Evolutionary conservation across 2,113 vertebrate species (phyloP).

Genomic region (Otis tarda): DNA sequence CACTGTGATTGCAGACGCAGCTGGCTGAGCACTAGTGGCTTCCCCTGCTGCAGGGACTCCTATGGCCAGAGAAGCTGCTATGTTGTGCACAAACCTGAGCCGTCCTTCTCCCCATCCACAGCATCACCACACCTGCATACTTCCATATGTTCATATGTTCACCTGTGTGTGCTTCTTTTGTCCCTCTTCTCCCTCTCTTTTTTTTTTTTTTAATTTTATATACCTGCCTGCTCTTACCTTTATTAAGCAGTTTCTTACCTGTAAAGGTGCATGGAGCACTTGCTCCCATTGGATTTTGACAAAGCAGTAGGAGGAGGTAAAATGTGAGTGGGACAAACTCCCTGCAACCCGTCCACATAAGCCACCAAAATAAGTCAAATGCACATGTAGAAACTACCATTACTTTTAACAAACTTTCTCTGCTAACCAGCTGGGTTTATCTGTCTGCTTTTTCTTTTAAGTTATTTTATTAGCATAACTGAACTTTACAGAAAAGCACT

Average conservation of each 20-base stretch:
- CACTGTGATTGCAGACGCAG: fast-evolving
- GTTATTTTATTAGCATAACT: background rate
- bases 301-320: background rate
- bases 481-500: background rate
- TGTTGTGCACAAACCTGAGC: background rate
- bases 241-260: background rate
- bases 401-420: background rate
- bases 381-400: background rate
- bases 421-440: background rate
- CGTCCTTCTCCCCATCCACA: background rate
- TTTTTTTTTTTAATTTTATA: background rate
- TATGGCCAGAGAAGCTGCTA: background rate
- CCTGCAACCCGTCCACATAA: background rate
- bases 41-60: background rate
- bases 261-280: background rate
- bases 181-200: fast-evolving
- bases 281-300: background rate
- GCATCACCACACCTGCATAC: background rate
- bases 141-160: background rate
- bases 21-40: background rate
- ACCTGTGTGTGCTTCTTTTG: background rate
- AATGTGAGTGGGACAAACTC: background rate
- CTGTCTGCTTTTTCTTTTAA: background rate
- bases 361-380: background rate
- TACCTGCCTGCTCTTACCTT: background rate